Conservation (phyloP, 2,797 vertebrate species). For the Sardinella longiceps region DNA sequence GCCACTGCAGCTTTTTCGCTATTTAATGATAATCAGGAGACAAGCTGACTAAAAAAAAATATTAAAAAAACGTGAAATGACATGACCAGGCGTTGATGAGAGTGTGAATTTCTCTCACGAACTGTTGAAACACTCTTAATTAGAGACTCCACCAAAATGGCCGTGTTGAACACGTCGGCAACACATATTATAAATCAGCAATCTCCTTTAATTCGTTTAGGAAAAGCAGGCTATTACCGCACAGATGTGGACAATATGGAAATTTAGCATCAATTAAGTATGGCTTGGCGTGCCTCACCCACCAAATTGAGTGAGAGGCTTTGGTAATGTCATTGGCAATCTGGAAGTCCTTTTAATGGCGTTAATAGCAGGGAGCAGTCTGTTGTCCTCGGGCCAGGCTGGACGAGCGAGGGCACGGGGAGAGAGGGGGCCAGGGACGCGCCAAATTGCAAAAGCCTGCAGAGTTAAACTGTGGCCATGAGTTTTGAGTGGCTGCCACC, state of each 20-base stretch:
- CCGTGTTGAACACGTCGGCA: slow-evolving; percentile 43
- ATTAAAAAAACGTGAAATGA: not conserved
- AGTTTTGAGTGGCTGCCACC: not conserved
- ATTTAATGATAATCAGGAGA: not conserved
- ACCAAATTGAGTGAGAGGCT: slow-evolving; percentile 51
- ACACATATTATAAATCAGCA: slow-evolving; percentile 48
- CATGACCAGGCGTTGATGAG: not conserved
- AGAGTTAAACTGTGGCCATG: not conserved
- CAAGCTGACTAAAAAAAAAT: not conserved
- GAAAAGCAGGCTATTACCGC: slow-evolving; percentile 54
- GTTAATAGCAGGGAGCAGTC: slow-evolving; percentile 46
- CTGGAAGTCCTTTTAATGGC: slow-evolving; percentile 53
- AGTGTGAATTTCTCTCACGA: slow-evolving; percentile 40
- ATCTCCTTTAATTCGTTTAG: slow-evolving; percentile 55
- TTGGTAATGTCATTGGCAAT: slow-evolving; percentile 53
- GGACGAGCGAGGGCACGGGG: not conserved
- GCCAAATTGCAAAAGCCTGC: not conserved
- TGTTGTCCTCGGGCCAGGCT: slow-evolving; percentile 40
- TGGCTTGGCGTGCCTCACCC: slow-evolving; percentile 48
- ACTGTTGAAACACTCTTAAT: slow-evolving; percentile 49
- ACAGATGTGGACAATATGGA: slow-evolving; percentile 62
- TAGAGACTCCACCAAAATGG: slow-evolving; percentile 46
- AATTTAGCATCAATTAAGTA: slow-evolving; percentile 56
- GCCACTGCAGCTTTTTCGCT: not conserved
- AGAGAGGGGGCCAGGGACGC: not conserved